Evolutionary conservation across 2,113 vertebrate genomes (phyloP).

Genomic region (Pontoporia blainvillei): DNA sequence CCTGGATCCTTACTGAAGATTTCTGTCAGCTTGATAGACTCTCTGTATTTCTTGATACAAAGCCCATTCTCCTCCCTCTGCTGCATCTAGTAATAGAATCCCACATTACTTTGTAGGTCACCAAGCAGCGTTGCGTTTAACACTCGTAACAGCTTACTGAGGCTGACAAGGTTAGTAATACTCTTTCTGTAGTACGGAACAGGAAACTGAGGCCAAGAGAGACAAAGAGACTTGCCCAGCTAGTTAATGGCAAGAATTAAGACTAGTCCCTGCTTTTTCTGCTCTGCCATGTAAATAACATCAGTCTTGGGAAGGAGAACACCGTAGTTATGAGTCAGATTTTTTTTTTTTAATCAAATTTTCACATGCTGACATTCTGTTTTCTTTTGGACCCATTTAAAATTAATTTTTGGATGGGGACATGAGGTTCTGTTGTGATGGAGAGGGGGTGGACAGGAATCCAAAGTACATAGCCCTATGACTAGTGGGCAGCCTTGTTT

Average conservation of each 20-base stretch:
- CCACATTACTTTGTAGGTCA: not conserved
- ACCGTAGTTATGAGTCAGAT: not conserved
- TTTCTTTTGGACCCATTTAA: not conserved
- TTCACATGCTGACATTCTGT: not conserved
- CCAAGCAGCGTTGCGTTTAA: not conserved
- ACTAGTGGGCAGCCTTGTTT: not conserved
- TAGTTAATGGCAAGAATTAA: not conserved
- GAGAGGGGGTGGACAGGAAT: not conserved
- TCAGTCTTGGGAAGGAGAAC: not conserved
- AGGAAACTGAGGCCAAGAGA: not conserved
- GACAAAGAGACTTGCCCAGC: not conserved
- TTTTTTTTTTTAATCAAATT: conserved; percentile 12
- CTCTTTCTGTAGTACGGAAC: not conserved
- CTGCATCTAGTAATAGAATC: not conserved
- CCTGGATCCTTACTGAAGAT: not conserved
- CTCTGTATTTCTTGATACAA: not conserved
- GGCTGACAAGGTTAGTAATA: not conserved
- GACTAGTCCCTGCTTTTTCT: not conserved
- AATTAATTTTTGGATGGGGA: not conserved
- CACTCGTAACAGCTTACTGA: not conserved
- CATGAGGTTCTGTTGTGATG: not conserved
- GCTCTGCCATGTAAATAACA: not conserved
- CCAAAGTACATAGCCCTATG: not conserved
- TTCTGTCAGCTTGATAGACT: not conserved
- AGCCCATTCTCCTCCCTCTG: not conserved